Percentiles rank a stretch among this genome's conserved stretches.
Conservation (phyloP, 2,113 vertebrate genomes). For the Atrichornis clamosus region DNA sequence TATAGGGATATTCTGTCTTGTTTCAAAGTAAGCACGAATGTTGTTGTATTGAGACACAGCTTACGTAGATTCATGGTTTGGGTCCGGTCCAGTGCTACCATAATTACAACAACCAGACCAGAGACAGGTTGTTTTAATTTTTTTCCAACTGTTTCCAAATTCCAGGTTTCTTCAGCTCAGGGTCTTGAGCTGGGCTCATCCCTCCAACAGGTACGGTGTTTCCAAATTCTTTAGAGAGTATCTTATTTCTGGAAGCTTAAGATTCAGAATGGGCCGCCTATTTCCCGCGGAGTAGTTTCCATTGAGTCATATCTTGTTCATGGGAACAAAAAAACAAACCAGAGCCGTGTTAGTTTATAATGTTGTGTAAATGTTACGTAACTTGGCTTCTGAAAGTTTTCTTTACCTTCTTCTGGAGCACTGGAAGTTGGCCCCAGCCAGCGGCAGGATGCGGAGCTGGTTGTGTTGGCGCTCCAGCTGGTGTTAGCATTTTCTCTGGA, state of each 20-base stretch:
- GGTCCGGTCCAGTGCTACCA: neutral
- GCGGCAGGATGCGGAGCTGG: neutral
- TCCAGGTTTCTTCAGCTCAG: neutral
- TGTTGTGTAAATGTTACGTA: slow-evolving; percentile 47
- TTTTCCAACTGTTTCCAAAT: neutral
- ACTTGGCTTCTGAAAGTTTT: slow-evolving; percentile 48
- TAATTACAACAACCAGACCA: neutral
- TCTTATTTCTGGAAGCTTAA: slow-evolving; percentile 18
- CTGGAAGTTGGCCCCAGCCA: slow-evolving; percentile 9
- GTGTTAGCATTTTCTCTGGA: slow-evolving; percentile 33
- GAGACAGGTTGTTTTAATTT: neutral
- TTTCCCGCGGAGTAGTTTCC: slow-evolving; percentile 31
- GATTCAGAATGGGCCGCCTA: neutral
- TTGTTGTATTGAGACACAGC: neutral
- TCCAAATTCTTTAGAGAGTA: neutral
- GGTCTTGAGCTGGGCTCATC: neutral
- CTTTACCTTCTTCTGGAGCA: slow-evolving; percentile 35
- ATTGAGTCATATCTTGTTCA: slow-evolving; percentile 56
- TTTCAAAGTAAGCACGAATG: neutral
- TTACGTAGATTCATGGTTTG: neutral
- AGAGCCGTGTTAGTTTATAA: slow-evolving; percentile 33
- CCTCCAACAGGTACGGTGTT: neutral
- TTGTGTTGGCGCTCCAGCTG: neutral
- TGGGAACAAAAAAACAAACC: slow-evolving; percentile 55
- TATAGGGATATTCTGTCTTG: neutral